Conservation (phyloP, 2,797 vertebrate species). For the Mastacembelus armatus region DNA sequence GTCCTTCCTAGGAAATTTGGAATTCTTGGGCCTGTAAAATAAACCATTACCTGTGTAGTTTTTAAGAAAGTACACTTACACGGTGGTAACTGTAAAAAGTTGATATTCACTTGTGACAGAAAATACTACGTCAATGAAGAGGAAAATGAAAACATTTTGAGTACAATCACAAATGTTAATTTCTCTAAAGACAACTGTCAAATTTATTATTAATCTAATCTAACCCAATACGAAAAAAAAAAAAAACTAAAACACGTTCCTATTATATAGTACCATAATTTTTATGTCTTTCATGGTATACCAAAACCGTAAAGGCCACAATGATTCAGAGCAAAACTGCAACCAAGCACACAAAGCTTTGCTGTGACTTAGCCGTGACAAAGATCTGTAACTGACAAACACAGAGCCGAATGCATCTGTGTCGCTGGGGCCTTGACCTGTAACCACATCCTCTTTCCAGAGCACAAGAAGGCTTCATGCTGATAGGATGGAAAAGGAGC, state of each 20-base stretch:
- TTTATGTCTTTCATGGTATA: neutral
- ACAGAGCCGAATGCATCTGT: slow-evolving; percentile 55
- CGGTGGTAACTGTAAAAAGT: neutral
- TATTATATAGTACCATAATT: neutral
- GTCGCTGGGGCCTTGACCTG: slow-evolving; percentile 66
- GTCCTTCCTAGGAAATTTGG: slow-evolving; percentile 22
- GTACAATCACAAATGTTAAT: neutral
- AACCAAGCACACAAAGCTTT: slow-evolving; percentile 31
- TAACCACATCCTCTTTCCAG: slow-evolving; percentile 83
- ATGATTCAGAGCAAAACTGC: slow-evolving; percentile 66
- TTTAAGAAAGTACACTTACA: no score
- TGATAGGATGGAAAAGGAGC: slow-evolving; percentile 78
- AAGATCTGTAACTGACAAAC: slow-evolving; percentile 71
- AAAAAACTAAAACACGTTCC: neutral
- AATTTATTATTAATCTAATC: neutral
- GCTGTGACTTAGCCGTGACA: slow-evolving; percentile 60
- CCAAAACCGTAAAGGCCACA: neutral
- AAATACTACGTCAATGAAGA: neutral
- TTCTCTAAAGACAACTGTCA: neutral
- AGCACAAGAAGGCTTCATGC: slow-evolving; percentile 63
- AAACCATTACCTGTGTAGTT: neutral
- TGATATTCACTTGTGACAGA: neutral
- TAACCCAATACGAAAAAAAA: neutral
- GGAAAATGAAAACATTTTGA: neutral
- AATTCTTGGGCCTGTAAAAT: slow-evolving; percentile 59